phyloP scores from a whole-genome alignment of 2,797 vertebrate genomes.

The Neostethus bicornis region DNA sequence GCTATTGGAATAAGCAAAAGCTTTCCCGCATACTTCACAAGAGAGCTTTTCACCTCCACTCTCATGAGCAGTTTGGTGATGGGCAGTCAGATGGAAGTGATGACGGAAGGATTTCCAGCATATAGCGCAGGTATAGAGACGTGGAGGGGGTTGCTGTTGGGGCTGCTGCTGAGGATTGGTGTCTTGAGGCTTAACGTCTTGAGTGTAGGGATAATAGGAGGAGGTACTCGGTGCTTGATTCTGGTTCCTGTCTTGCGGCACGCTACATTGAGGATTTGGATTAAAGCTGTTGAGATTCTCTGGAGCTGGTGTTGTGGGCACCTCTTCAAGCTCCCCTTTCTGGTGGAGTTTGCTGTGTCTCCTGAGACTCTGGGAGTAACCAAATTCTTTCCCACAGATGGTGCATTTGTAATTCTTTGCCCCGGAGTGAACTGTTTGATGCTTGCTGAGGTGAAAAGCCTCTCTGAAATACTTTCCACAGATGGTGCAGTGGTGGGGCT shows the following conservation, averaged over 20 bases:
- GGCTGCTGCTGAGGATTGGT: conserved; percentile 73
- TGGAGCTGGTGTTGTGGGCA: conserved; percentile 79
- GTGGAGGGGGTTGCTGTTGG: conserved; percentile 71
- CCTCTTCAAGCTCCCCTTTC: conserved; percentile 84
- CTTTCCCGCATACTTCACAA: conserved; percentile 91
- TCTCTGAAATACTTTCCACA: conserved; percentile 95
- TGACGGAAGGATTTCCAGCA: conserved; percentile 95
- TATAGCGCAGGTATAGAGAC: conserved; percentile 89
- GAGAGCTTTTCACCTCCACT: conserved; percentile 88
- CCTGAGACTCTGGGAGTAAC: conserved; percentile 94
- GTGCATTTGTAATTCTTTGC: conserved; percentile 95
- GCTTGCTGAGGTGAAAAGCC: conserved; percentile 95
- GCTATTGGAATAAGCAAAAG: conserved; percentile 91
- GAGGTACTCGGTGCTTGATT: conserved; percentile 82
- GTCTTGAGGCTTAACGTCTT: conserved; percentile 79
- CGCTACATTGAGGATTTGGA: conserved; percentile 81
- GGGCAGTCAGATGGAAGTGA: conserved; percentile 88
- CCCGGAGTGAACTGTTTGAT: conserved; percentile 94
- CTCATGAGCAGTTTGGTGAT: conserved; percentile 91
- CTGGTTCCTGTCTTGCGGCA: conserved; percentile 79
- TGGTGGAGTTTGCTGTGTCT: conserved; percentile 93
- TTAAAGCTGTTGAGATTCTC: conserved; percentile 82
- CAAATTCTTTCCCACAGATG: conserved; percentile 93
- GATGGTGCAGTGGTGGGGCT: conserved; percentile 91
- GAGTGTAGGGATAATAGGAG: conserved; percentile 82